Base-by-base conservation (phyloP, 1,140 invertebrate species). In the Muscidifurax raptorellus region DNA sequence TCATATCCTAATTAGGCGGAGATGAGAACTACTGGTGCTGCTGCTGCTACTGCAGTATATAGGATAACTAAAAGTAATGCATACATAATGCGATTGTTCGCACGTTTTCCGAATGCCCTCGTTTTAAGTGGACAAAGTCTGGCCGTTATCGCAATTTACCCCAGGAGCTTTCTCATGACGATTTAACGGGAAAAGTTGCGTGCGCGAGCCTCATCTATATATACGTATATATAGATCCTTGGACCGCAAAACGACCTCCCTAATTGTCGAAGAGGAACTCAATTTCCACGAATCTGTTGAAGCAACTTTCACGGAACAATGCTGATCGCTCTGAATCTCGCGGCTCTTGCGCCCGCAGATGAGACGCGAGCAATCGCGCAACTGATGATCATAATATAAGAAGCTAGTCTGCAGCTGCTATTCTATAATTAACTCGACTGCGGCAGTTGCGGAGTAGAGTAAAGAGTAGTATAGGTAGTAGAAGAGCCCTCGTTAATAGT, bases 101-200 rank as follows among this genome's bases (percentile, higher is more conserved):
- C 67, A 59, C 82, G 36, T 84, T 84, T 84, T 84, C 82, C 40
- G 66, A 69, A 83, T 78, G 74, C 69, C 83, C 76, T 36, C 66
- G 66, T 82, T 86, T 89, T 87, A 87, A 89, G 89, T 90, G 88
- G 85, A 89, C 89, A 86, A 90, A 89, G 86, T 90, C 88, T 76
- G 52, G 86, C 89, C 85, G 89, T 90, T 90, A 90, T 89, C 86
- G 86, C 86, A 82, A 88, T 89, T 89, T 86, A 89, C 82, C 83
- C 86, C 86, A 36, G 74, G 79, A 74, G 87, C 89, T 89, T 89
- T 90, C 88, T n/a, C n/a, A n/a, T n/a, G n/a, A 89, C 78, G 87
- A 84, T 78, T 85, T 83, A 86, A 88, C 87, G 88, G 82, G 88
- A 88, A 86, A 89, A 89, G 86, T 90, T 86, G 64, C 47, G n/a